Evolutionary conservation across 2,888 invertebrate genomes (phyloP), one percentile per base, ranked within the genome.

Genomic region (Parelbella ahira): DNA sequence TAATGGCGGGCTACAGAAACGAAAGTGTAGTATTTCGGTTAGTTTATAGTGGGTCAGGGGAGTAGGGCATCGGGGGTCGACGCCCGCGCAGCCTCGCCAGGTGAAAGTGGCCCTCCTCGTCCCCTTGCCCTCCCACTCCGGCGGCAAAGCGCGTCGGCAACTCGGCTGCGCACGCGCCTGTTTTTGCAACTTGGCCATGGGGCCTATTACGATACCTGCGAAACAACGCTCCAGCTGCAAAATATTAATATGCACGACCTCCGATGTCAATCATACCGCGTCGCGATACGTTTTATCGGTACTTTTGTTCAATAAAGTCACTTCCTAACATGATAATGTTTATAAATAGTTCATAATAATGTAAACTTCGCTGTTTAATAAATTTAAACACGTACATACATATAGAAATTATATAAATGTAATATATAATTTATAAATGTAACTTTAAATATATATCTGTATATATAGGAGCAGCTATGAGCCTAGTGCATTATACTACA

Each of bases 101-200:
- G 86, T 80, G 84, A 86, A 84, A 86, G 86, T 86, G 82, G 67
- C 75, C 78, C 79, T 73, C 76, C 68, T 65, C 64, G 62, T 48
- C 39, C 46, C 64, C 56, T 64, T 56, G 56, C 56, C 59, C 56
- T 55, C 52, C 62, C 50, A 63, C 67, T 62, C 61, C 67, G 63
- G 64, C 65, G 53, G 65, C 60, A 64, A 64, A 68, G 67, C 72
- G 68, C 71, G 65, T 64, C 63, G 66, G 62, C 64, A 60, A 58
- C 66, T 69, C 70, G 62, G 68, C 71, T 66, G 81, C 84, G 82
- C 86, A 80, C 79, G 80, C 81, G 82, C 73, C 63, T 72, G 72
- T 82, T 83, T 84, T 86, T 84, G 87, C 86, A 87, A 86, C 73
- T 79, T 80, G 87, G 82, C 87, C 86, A 82, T 87, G 87, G 80